Evolutionary conservation across 2,113 vertebrate species (phyloP).

Genomic region (Burhinus oedicnemus): DNA sequence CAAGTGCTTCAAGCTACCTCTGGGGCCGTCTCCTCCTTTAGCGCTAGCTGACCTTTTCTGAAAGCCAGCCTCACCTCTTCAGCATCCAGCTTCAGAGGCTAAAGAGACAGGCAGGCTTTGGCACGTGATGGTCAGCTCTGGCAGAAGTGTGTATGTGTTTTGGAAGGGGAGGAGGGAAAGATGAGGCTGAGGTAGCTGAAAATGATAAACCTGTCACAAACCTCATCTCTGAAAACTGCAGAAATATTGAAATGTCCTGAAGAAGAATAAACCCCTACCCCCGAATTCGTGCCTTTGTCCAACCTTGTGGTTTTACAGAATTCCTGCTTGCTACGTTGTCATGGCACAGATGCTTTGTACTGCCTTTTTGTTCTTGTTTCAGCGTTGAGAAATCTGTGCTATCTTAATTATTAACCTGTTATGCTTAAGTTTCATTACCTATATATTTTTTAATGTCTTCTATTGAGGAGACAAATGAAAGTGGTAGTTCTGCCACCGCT

Average conservation of each 20-base stretch:
- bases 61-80: constrained; percentile 7
- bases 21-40: constrained; percentile 18
- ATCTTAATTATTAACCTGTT: constrained; percentile 55
- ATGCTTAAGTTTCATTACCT: constrained; percentile 14
- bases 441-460: constrained; percentile 28
- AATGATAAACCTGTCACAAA: neutral
- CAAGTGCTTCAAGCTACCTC: neutral
- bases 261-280: neutral
- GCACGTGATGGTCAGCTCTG: neutral
- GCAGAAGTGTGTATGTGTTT: neutral
- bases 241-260: neutral
- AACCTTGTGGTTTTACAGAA: neutral
- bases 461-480: constrained; percentile 31
- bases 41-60: constrained; percentile 33
- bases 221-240: neutral
- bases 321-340: neutral
- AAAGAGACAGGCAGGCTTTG: neutral
- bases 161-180: neutral
- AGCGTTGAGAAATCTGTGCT: neutral
- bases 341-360: neutral
- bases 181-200: neutral
- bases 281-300: neutral
- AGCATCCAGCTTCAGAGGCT: neutral
- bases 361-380: constrained; percentile 24
- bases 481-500: constrained; percentile 9